Conservation (phyloP, 1,140 invertebrate genomes). For the Argopecten irradians region DNA sequence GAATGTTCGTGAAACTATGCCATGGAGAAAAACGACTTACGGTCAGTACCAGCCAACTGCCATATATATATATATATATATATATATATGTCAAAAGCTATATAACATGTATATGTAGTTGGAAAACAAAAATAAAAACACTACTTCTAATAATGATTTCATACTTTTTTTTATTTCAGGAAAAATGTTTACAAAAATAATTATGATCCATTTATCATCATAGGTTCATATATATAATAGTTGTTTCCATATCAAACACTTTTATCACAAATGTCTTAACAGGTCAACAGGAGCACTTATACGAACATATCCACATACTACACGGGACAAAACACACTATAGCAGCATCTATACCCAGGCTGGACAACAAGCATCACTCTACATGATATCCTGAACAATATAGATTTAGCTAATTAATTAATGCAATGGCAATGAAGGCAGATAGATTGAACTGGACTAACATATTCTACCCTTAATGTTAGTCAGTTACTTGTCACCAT, state of each 20-base stretch:
- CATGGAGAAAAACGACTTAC: too few species aligned
- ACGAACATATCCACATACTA: not conserved
- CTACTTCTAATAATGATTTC: not conserved
- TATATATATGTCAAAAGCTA: too few species aligned
- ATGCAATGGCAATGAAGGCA: too few species aligned
- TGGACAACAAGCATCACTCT: not conserved
- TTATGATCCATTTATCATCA: not conserved
- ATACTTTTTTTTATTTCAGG: not conserved
- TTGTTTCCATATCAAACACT: not conserved
- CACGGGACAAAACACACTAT: not conserved
- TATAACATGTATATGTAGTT: too few species aligned
- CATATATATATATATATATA: too few species aligned
- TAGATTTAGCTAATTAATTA: too few species aligned
- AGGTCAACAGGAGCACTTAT: not conserved
- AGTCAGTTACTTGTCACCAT: not conserved
- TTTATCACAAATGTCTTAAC: conserved; percentile 8
- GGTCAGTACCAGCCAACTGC: too few species aligned
- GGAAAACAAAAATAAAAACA: not conserved
- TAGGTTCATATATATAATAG: not conserved
- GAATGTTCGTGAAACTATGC: too few species aligned
- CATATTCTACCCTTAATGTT: not conserved
- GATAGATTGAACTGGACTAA: not conserved
- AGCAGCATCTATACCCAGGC: not conserved
- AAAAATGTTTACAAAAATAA: conserved; percentile 7
- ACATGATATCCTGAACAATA: too few species aligned